These are phyloP conservation scores for Mionectes macconnelli DNA, from an alignment of 2,113 vertebrate species.

Conservation along the genomic window DNA sequence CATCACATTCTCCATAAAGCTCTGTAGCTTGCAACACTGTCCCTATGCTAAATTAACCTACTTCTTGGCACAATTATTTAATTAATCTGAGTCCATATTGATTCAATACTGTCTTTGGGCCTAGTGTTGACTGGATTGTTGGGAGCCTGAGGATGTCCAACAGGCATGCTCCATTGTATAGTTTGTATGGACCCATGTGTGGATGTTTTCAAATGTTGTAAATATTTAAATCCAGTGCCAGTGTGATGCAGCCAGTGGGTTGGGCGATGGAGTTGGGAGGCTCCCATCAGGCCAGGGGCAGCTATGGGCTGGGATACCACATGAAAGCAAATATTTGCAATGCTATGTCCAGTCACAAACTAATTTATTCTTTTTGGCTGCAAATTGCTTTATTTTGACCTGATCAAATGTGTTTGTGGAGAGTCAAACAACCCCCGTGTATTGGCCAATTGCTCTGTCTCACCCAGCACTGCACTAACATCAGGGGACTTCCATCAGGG, in stretches of 20 bases:
- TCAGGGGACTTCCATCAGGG: not conserved
- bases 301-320: not conserved
- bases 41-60: not conserved
- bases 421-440: not conserved
- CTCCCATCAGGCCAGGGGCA: not conserved
- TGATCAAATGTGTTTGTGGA: not conserved
- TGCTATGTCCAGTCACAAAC: not conserved
- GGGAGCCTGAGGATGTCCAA: not conserved
- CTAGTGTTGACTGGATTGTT: not conserved
- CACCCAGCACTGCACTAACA: not conserved
- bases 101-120: not conserved
- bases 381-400: not conserved
- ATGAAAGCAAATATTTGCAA: not conserved
- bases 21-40: not conserved
- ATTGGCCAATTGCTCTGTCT: not conserved
- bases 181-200: not conserved
- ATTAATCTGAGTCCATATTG: not conserved
- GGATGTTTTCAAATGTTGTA: not conserved
- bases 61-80: not conserved
- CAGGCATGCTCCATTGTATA: fast-evolving
- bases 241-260: fast-evolving
- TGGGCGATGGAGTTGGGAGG: not conserved
- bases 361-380: not conserved
- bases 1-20: not conserved
- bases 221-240: not conserved